These are phyloP conservation scores for Callospermophilus lateralis DNA, from an alignment of 2,113 vertebrate genomes.

Conservation along the genomic window DNA sequence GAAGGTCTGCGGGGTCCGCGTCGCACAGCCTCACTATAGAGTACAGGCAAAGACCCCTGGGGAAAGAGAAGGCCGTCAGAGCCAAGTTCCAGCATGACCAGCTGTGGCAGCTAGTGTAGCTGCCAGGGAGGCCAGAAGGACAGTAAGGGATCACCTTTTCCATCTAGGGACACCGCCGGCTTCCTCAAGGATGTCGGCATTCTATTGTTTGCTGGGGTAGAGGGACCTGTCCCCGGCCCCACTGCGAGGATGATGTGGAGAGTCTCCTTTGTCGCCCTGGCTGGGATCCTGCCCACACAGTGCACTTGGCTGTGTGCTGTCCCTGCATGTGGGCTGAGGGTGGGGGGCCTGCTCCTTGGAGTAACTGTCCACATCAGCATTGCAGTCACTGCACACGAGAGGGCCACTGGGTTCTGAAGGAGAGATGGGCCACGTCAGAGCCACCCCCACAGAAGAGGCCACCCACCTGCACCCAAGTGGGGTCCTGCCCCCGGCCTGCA, in stretches of 20 bases:
- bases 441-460: no score
- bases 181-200: slow-evolving; percentile 49
- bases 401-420: slow-evolving; percentile 87
- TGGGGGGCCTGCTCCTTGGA: slow-evolving; percentile 87
- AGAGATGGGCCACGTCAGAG: accelerated
- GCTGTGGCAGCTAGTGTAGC: no score
- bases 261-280: slow-evolving; percentile 44
- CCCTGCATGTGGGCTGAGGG: slow-evolving; percentile 80
- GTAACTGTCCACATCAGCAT: slow-evolving; percentile 83
- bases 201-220: slow-evolving; percentile 93
- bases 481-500: no score
- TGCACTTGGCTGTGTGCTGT: slow-evolving; percentile 84
- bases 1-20: slow-evolving; percentile 71
- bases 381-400: slow-evolving; percentile 87
- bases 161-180: slow-evolving; percentile 54
- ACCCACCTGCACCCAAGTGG: no score
- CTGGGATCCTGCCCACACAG: slow-evolving; percentile 79
- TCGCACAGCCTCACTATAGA: slow-evolving; percentile 78
- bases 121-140: accelerated
- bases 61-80: slow-evolving; percentile 12
- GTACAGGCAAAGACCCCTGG: slow-evolving; percentile 87
- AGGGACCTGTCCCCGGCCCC: slow-evolving; percentile 84
- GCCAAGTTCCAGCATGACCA: not conserved
- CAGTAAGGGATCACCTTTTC: slow-evolving; percentile 83
- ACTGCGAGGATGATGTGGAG: slow-evolving; percentile 81